Evolutionary conservation across 2,113 vertebrate genomes (phyloP).

Genomic region (Eurypyga helias): DNA sequence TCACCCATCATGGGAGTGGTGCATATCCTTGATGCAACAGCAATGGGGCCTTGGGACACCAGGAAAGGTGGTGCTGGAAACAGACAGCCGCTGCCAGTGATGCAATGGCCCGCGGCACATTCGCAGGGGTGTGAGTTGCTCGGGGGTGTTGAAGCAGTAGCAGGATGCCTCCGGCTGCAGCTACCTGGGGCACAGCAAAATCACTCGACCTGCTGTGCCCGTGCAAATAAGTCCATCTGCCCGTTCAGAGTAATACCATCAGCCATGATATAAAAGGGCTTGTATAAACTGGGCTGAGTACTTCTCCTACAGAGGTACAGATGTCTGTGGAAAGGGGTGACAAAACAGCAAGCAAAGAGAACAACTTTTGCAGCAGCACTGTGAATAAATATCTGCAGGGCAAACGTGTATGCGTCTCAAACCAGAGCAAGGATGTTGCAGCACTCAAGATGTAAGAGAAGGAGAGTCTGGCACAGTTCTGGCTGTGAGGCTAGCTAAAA

Average conservation of each 20-base stretch:
- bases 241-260: background rate
- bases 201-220: fast-evolving
- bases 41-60: background rate
- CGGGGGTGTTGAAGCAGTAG: background rate
- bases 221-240: background rate
- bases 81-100: background rate
- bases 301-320: background rate
- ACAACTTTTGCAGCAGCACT: background rate
- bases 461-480: background rate
- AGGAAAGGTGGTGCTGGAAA: background rate
- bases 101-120: background rate
- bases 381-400: background rate
- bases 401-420: background rate
- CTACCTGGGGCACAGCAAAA: background rate
- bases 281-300: background rate
- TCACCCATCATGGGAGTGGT: background rate
- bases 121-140: background rate
- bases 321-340: background rate
- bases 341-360: background rate
- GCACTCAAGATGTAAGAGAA: background rate
- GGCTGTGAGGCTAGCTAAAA: background rate
- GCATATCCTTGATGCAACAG: background rate
- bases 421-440: background rate
- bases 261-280: background rate
- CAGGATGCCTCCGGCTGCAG: background rate